phyloP scores from a whole-genome alignment of 2,797 vertebrate species.

The Aythya fuligula region DNA sequence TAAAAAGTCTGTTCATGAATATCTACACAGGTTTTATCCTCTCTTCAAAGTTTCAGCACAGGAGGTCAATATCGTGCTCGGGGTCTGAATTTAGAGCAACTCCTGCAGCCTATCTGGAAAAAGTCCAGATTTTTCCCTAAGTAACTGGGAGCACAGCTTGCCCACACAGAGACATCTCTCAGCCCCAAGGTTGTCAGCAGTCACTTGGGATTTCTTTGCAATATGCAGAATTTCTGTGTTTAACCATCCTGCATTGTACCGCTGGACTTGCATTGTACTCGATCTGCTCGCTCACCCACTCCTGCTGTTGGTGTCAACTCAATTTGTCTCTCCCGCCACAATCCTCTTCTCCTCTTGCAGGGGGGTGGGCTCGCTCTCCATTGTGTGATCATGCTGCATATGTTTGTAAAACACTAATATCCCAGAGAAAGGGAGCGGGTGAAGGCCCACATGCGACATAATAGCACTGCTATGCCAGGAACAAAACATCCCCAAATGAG shows the following conservation, averaged over 20 bases:
- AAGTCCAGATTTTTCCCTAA: neutral
- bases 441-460: neutral
- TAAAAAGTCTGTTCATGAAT: neutral
- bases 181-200: fast-evolving
- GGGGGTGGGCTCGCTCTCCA: neutral
- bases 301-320: neutral
- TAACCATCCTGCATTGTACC: neutral
- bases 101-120: neutral
- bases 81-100: neutral
- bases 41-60: neutral
- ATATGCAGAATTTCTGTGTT: neutral
- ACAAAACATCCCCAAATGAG: neutral
- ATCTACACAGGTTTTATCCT: neutral
- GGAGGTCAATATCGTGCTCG: neutral
- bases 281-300: fast-evolving
- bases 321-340: neutral
- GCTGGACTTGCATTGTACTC: neutral
- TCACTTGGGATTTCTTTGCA: neutral
- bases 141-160: neutral
- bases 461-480: neutral
- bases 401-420: neutral
- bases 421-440: neutral
- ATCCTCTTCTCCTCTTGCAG: neutral
- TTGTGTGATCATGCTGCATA: neutral
- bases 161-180: neutral